Base-by-base conservation (phyloP, 2,797 vertebrate species). In the Etheostoma nigrum region DNA sequence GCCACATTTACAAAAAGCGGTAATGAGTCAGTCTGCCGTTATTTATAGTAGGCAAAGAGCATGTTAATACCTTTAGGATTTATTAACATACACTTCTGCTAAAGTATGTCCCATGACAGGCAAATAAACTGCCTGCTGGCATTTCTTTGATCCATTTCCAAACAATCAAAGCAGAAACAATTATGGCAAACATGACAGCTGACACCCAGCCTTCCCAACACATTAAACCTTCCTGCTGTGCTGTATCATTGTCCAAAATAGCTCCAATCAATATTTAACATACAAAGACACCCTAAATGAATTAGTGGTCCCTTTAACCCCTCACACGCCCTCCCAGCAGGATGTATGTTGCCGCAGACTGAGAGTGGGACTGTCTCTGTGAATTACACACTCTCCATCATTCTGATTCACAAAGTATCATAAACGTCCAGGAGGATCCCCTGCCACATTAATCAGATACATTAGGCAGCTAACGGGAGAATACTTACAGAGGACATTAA, bases 401-500 rank as follows among this genome's bases (percentile, higher is more conserved):
- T 87, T 65, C 90, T 87, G 88, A 86, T 90, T 91, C 94, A 86
- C 89, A 91, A 90, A 92, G 93, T 90, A 93, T 94, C 91, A 87
- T 93, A 92, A 92, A 94, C 9, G 91, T 92, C 95, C 74, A 78
- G 89, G 91, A 93, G 91, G 84, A 92, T 94, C 87, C 91, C 45
- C 69, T 40, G 84, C 76, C 82, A 79, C 92, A 94, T 96, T 93
- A 91, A 94, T 96, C 96, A 95, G 89, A 78, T 67, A 59, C 89
- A 94, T 93, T 95, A 95, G 94, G 93, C 92, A 90, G 92, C 57
- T 82, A 88, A 90, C 88, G 76, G 79, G 90, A 92, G 89, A 93
- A 93, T 91, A 92, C 93, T 93, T 91, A 93, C 87, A 88, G 85
- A 86, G 89, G 88, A 91, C 92, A 93, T 94, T 93, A 93, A 76